Conservation (phyloP, 2,797 vertebrate genomes). For the Thalassophryne amazonica region DNA sequence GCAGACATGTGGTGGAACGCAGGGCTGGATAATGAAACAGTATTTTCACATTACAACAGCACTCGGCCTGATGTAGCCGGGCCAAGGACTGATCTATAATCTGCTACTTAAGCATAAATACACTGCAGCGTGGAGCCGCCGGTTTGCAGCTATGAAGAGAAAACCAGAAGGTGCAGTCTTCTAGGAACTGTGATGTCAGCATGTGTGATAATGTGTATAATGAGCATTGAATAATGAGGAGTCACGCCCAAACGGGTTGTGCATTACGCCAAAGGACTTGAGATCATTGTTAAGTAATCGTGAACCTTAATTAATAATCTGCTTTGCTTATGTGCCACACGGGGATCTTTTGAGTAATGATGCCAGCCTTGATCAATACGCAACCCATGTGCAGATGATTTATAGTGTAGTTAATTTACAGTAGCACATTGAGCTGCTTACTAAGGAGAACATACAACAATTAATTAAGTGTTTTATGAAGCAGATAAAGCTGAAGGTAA, state of each 20-base stretch:
- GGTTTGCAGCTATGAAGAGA: constrained; percentile 53
- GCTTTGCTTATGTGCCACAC: constrained; percentile 54
- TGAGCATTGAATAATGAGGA: constrained; percentile 18
- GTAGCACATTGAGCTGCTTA: constrained; percentile 23
- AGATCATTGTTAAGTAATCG: constrained; percentile 61
- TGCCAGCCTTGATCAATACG: constrained; percentile 36
- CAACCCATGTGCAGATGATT: constrained; percentile 31
- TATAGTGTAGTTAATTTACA: constrained; percentile 29
- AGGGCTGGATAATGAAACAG: constrained; percentile 26
- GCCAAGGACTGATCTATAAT: constrained; percentile 50
- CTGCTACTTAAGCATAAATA: constrained; percentile 54
- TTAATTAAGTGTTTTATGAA: constrained; percentile 40
- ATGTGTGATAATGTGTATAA: constrained; percentile 45
- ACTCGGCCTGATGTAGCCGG: constrained; percentile 29
- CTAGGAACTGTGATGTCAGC: constrained; percentile 62
- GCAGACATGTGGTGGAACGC: constrained; percentile 1
- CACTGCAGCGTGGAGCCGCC: constrained; percentile 22
- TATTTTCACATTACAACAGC: constrained; percentile 20
- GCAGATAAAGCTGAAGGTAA: constrained; percentile 4
- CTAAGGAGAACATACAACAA: constrained; percentile 24
- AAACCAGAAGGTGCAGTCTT: constrained; percentile 31
- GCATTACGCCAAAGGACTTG: constrained; percentile 24
- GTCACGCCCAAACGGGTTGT: constrained; percentile 33
- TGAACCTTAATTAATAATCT: constrained; percentile 60
- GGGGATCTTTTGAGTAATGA: constrained; percentile 38